Evolutionary conservation across 2,888 invertebrate genomes (phyloP).

Genomic region (Lamellibrachia columna): DNA sequence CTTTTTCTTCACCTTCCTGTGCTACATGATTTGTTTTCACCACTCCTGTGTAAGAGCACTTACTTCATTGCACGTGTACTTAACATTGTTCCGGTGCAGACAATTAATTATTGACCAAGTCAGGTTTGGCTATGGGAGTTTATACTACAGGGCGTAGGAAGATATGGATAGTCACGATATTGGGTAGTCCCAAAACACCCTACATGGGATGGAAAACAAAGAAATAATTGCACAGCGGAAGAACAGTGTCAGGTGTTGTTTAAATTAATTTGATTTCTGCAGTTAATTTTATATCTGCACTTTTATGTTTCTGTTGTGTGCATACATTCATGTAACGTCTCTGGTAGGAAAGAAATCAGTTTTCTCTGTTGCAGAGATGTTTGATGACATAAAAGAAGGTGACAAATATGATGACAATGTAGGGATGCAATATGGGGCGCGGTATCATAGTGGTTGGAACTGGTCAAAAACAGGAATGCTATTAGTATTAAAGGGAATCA

Average conservation of each 20-base stretch:
- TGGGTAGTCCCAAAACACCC: not conserved
- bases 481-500: no score
- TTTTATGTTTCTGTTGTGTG: not conserved
- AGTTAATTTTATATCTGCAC: not conserved
- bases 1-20: not conserved
- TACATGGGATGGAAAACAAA: not conserved
- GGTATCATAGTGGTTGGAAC: no score
- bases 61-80: not conserved
- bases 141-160: not conserved
- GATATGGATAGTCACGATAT: not conserved
- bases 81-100: not conserved
- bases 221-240: not conserved
- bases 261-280: not conserved
- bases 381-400: not conserved
- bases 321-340: not conserved
- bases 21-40: not conserved
- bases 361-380: not conserved
- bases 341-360: not conserved
- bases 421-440: no score
- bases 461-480: no score
- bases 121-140: not conserved
- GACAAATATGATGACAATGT: not conserved
- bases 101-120: not conserved
- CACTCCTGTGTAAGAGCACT: no score
- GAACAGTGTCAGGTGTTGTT: not conserved